Evolutionary conservation across 2,888 invertebrate genomes (phyloP), one percentile per base, ranked within the genome.

Genomic region (Diabrotica balteata): DNA sequence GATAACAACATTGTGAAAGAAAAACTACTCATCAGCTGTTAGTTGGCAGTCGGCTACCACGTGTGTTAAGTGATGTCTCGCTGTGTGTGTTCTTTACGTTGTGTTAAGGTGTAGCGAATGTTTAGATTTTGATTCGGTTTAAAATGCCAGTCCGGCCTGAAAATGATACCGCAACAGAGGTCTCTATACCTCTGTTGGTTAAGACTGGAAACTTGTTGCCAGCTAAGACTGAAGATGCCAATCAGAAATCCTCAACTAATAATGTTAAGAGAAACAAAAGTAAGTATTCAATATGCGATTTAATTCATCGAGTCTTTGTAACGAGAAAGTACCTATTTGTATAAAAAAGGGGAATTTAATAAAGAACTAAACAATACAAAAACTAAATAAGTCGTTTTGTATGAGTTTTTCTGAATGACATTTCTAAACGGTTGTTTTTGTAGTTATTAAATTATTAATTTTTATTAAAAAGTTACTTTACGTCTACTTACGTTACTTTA

Each of bases 111-210:
- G 44, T 50, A 44, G 49, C 62, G 44, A 55, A 50, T 59, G 53
- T 58, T 60, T 50, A 45, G 8, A 47, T 55, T 55, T 52, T 51
- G 60, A 55, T 63, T 11, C 44, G 46, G 58, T 58, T 32, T 45
- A 57, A 69, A 67, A 78, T 78, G 78, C 68, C 74, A 46, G 71
- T 59, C 64, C 72, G 73, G 52, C 69, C 70, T 44, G 74, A 74
- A 55, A 51, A 43, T 9, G 63, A 54, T 10, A 69, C 59, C 52
- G 76, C 72, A 60, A 72, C 67, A 52, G 76, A 78, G 63, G 32
- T 32, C 32, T 32, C 32, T 32, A 32, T 32, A 32, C 76, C 77
- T 43, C 66, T 79, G 49, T 65, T 79, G 59, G 70, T 68, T 43
- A 76, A 75, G 62, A 60, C 47, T 22, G 58, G 46, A 4, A 63